Evolutionary conservation across 2,888 invertebrate genomes (phyloP), one percentile per base, ranked within the genome.

Genomic region (Dusona sp.): DNA sequence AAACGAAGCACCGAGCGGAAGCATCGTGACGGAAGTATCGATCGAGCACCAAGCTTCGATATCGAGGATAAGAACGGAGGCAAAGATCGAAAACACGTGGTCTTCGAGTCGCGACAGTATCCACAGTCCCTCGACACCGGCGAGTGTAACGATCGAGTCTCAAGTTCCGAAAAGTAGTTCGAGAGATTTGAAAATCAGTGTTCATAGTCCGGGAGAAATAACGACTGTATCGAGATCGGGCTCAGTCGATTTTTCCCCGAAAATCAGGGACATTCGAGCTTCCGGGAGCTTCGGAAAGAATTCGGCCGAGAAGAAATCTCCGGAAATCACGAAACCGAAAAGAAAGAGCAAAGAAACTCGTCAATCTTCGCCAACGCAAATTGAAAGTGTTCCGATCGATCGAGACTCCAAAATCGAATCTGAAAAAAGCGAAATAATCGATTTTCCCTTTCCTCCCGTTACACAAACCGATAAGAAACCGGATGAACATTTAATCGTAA

Each of bases 21-120:
- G 87, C 25, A 93, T 93, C 75, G 90, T 94, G 29, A 94, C 93
- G 33, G 91, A 94, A 80, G 94, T 91, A 1, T 93, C 93, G n/a
- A 94, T 94, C 75, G 94, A 94, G 88, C 91, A 93, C 54, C 91
- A 91, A n/a, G 88, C 89, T 0, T 86, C 90, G 2, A 77, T 79
- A 0, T 83, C 84, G 67, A 88, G 88, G 51, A 89, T 90, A 77
- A 90, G 79, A 65, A 91, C 90, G 6, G 92, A 91, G 67, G 89
- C 91, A 0, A 87, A 87, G 72, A 90, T 92, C 48, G 92, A 93
- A 81, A 86, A 87, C 8, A 51, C 84, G 42, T 79, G 78, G 67
- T 83, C 89, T 11, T 87, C 88, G 22, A 82, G 87, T 4, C 88
- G 88, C 6, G 88, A 89, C 19, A 88, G 86, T 57, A 36, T 79